Base-by-base conservation (phyloP, 92 coral and sea anemone genomes). In the Epizoanthus scotinus region DNA sequence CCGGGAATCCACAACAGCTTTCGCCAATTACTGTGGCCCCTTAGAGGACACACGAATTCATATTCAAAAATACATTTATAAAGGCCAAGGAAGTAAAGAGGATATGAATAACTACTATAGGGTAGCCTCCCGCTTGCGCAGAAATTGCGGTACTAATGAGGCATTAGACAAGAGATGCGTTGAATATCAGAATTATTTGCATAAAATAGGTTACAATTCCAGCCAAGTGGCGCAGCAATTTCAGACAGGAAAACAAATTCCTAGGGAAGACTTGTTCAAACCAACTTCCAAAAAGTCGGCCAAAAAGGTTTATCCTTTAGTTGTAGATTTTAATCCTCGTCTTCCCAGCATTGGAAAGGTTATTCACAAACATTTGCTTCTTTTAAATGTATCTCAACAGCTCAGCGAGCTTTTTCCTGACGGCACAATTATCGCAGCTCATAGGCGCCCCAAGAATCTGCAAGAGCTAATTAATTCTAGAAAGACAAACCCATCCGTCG, bases 251-350 rank as follows among this genome's bases (percentile, higher is more conserved):
- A 31, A 21, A 67, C 12, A 47, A 5, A 31, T 14, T 67, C 18
- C 18, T n/a, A n/a, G n/a, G n/a, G n/a, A n/a, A n/a, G n/a, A n/a
- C n/a, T n/a, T n/a, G n/a, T n/a, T n/a, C n/a, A n/a, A 67, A 67
- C 71, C 71, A 34, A 52, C 54, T 8, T 0, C 71, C 6, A 67
- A 67, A 36, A 34, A 18, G 31, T 34, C 53, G 53, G 21, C 71
- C 34, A 84, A 64, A 44, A 84, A 78, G 13, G 50, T 58, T 0
- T 67, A 34, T 24, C 88, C 88, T 0, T 27, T 84, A 12, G 88
- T 84, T 25, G 27, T 66, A 25, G 27, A 84, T 59, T 84, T 50
- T 36, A 84, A 67, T 54, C 88, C 87, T 28, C 68, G 65, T 24
- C 74, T 84, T 26, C 83, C 78, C 0, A 52, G 78, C 62, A 75